Conservation (phyloP, 2,113 vertebrate species). For the Cottus gobio region DNA sequence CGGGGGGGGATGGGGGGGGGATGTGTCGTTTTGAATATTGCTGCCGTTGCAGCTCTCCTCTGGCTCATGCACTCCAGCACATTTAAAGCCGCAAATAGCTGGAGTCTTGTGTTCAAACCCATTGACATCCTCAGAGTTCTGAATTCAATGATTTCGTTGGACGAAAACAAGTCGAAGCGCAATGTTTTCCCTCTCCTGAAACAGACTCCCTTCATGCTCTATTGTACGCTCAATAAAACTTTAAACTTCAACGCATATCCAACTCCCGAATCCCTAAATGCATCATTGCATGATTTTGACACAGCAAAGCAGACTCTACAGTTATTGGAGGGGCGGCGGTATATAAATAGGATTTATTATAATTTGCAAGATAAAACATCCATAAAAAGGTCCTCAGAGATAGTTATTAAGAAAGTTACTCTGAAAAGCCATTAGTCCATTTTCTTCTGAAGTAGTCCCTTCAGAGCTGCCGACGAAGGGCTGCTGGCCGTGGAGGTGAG, state of each 20-base stretch:
- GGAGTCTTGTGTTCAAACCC: slow-evolving; percentile 59
- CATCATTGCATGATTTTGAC: slow-evolving; percentile 3
- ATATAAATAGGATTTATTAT: slow-evolving; percentile 41
- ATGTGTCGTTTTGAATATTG: slow-evolving; percentile 65
- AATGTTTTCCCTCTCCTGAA: slow-evolving; percentile 35
- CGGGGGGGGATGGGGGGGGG: too few relatives aligned
- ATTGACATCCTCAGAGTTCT: slow-evolving; percentile 54
- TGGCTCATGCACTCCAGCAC: slow-evolving; percentile 51
- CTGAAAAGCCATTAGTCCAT: slow-evolving; percentile 41
- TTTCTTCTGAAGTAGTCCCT: slow-evolving; percentile 47
- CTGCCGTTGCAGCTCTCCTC: slow-evolving; percentile 39
- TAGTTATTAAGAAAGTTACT: slow-evolving; percentile 42
- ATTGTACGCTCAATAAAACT: slow-evolving; percentile 55
- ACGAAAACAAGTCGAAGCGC: slow-evolving; percentile 41
- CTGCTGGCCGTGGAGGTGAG: slow-evolving; percentile 67
- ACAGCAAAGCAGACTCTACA: slow-evolving; percentile 25
- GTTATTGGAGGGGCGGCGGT: not conserved
- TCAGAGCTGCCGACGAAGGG: slow-evolving; percentile 38
- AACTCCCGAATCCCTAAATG: slow-evolving; percentile 21
- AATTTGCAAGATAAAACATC: slow-evolving; percentile 38
- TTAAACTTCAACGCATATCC: slow-evolving; percentile 34
- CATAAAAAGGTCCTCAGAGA: slow-evolving; percentile 27
- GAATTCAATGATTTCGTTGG: slow-evolving; percentile 50
- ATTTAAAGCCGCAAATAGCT: slow-evolving; percentile 60
- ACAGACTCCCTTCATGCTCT: slow-evolving; percentile 34